A percentile compares a stretch with the other conserved stretches of the same genome.
Conservation (phyloP, 2,888 invertebrate genomes). For the Dorcus parallelipipedus region DNA sequence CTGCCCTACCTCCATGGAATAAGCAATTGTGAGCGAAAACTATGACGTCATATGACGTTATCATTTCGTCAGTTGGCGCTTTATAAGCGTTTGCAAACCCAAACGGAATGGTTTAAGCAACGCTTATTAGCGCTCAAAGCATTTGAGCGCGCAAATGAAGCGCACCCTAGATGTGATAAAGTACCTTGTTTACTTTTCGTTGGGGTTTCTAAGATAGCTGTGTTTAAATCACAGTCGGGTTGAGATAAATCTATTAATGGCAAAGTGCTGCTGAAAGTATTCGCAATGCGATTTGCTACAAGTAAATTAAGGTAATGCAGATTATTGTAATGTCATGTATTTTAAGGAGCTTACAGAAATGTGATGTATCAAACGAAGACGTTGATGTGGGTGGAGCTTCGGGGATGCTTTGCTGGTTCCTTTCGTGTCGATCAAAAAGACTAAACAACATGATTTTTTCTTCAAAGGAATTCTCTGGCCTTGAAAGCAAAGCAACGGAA, state of each 20-base stretch:
- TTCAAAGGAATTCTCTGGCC: slow-evolving; percentile 39
- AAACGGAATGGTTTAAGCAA: too few species aligned
- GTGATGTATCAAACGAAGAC: too few species aligned
- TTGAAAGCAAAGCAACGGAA: slow-evolving; percentile 26
- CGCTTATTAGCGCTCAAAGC: too few species aligned
- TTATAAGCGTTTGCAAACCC: too few species aligned
- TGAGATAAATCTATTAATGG: slow-evolving; percentile 35
- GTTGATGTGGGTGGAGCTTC: background rate
- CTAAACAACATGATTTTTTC: slow-evolving; percentile 60
- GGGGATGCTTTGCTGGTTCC: slow-evolving; percentile 9
- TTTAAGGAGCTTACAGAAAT: too few species aligned
- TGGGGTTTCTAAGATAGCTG: slow-evolving; percentile 15
- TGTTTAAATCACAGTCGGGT: slow-evolving; percentile 32
- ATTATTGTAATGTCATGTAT: too few species aligned
- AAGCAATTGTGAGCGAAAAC: too few species aligned
- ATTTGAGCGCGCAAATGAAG: too few species aligned
- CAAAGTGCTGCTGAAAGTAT: slow-evolving; percentile 7
- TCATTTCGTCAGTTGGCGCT: too few species aligned
- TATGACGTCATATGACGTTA: too few species aligned
- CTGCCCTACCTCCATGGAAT: too few species aligned
- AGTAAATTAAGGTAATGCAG: slow-evolving; percentile 3
- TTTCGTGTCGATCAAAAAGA: slow-evolving; percentile 53
- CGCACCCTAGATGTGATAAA: too few species aligned
- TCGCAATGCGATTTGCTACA: slow-evolving; percentile 20
- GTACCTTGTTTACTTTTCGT: background rate